These are phyloP conservation scores for Bradypodion ventrale DNA, from an alignment of 2,797 vertebrate species.

Conservation along the genomic window DNA sequence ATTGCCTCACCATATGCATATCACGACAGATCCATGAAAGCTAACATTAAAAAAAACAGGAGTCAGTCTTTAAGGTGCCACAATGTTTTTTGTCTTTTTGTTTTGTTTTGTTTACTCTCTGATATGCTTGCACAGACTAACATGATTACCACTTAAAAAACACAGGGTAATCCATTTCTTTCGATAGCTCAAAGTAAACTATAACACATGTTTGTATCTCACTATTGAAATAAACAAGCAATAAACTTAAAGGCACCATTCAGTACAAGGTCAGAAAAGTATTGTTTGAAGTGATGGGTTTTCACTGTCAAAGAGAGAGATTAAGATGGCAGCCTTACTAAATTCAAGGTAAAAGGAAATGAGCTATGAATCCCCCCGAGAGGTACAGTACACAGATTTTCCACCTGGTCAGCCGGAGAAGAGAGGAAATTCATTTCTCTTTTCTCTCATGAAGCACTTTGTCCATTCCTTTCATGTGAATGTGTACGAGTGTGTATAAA, in stretches of 20 bases:
- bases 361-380: background rate
- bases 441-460: background rate
- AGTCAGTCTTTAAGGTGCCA: too few species aligned
- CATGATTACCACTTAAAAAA: too few species aligned
- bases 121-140: too few species aligned
- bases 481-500: background rate
- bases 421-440: conserved; percentile 25
- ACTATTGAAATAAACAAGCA: background rate
- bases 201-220: too few species aligned
- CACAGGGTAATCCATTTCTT: too few species aligned
- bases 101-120: too few species aligned
- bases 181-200: too few species aligned
- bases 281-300: rapidly evolving
- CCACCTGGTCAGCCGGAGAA: conserved; percentile 32
- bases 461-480: background rate
- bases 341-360: conserved; percentile 4
- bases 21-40: too few species aligned
- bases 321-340: background rate
- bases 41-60: too few species aligned
- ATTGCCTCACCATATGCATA: too few species aligned
- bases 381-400: conserved; percentile 16
- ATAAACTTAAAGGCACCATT: rapidly evolving
- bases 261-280: rapidly evolving
- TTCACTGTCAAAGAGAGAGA: background rate
- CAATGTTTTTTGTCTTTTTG: too few species aligned